These are phyloP conservation scores for Tanytarsus gracilentus DNA, from an alignment of 2,888 invertebrate genomes.

Conservation along the genomic window DNA sequence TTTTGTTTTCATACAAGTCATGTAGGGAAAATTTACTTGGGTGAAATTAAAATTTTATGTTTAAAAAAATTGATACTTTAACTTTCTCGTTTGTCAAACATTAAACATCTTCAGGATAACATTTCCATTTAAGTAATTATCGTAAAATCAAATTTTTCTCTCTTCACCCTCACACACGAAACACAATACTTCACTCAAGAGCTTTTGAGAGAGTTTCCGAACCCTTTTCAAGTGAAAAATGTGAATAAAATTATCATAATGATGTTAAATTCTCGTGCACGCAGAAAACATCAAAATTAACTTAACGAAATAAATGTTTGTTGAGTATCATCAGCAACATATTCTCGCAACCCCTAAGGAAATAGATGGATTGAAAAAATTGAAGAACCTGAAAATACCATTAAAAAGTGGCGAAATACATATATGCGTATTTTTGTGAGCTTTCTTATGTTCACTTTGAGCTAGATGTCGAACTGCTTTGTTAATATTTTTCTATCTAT, in stretches of 20 bases:
- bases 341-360: neutral
- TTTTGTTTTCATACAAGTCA: slow-evolving; percentile 4
- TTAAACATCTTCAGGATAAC: neutral
- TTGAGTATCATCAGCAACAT: slow-evolving; percentile 1
- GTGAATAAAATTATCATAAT: slow-evolving; percentile 10
- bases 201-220: neutral
- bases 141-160: neutral
- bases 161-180: neutral
- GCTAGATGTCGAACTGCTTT: neutral
- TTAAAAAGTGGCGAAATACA: slow-evolving; percentile 1
- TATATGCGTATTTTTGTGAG: neutral
- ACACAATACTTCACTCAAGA: slow-evolving; percentile 12
- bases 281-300: slow-evolving; percentile 14
- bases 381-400: slow-evolving; percentile 7
- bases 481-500: neutral
- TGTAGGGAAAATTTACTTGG: slow-evolving; percentile 22
- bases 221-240: slow-evolving; percentile 2
- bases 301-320: slow-evolving; percentile 14
- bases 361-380: neutral
- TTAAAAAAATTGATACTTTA: slow-evolving; percentile 7
- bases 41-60: slow-evolving; percentile 14
- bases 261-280: slow-evolving; percentile 14
- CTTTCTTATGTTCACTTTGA: neutral
- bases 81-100: slow-evolving; percentile 5
- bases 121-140: slow-evolving; percentile 10